phyloP scores from a whole-genome alignment of 1,140 invertebrate genomes.

The Lasioglossum baleicum region DNA sequence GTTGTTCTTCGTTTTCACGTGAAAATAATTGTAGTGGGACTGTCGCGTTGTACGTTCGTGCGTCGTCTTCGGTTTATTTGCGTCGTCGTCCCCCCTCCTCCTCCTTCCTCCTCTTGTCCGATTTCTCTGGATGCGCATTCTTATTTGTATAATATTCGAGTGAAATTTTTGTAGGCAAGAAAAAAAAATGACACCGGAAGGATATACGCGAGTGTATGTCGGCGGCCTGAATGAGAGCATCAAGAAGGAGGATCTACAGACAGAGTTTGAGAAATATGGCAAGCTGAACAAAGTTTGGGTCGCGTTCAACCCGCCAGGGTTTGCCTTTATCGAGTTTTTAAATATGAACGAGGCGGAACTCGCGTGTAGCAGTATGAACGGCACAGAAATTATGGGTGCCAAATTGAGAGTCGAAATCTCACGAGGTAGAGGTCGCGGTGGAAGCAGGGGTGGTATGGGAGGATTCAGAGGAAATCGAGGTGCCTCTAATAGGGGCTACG shows the following conservation, averaged over 20 bases:
- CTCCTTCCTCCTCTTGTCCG: too few species aligned
- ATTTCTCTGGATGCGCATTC: neutral
- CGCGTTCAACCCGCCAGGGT: conserved; percentile 96
- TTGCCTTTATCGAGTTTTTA: conserved; percentile 99
- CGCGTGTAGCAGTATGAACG: conserved; percentile 95
- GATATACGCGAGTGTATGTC: conserved; percentile 89
- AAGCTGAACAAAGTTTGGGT: conserved; percentile 97
- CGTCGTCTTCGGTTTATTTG: neutral
- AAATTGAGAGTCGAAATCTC: conserved; percentile 92
- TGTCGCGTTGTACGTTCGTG: neutral
- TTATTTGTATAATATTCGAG: conserved; percentile 3
- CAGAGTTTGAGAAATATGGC: conserved; percentile 93
- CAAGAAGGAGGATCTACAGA: conserved; percentile 93
- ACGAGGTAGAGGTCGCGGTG: conserved; percentile 84
- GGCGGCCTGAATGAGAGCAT: conserved; percentile 90
- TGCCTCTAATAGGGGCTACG: conserved; percentile 78
- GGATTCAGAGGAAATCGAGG: conserved; percentile 81
- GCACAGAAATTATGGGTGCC: conserved; percentile 89
- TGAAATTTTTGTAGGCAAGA: conserved; percentile 53
- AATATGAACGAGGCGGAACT: conserved; percentile 96
- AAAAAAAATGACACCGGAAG: conserved; percentile 77
- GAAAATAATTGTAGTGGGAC: neutral
- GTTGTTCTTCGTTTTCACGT: neutral
- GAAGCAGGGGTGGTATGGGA: conserved; percentile 79
- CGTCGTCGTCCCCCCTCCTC: neutral